Percentiles rank a stretch among this genome's conserved stretches.
These are phyloP conservation scores for Drosophila nigricruria DNA, from an alignment of 2,888 invertebrate genomes.

Conservation along the genomic window DNA sequence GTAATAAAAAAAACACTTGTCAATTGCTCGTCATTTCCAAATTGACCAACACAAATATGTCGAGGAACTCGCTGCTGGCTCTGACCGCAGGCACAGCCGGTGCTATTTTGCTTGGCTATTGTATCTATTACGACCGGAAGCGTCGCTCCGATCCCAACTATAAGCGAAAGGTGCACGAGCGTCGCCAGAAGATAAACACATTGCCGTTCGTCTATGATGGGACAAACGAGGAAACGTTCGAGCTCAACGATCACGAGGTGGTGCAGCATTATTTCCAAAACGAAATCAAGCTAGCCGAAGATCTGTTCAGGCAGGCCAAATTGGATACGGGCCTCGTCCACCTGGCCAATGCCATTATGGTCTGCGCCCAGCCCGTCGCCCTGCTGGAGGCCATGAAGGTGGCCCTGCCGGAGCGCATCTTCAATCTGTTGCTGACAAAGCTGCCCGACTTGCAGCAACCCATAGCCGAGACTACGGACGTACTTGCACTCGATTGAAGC, in stretches of 20 bases:
- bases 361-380: slow-evolving; percentile 46
- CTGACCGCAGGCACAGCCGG: slow-evolving; percentile 34
- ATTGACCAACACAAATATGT: slow-evolving; percentile 19
- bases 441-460: slow-evolving; percentile 29
- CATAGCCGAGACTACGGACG: background rate
- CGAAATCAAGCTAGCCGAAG: slow-evolving; percentile 41
- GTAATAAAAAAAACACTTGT: background rate
- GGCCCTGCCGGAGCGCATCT: slow-evolving; percentile 37
- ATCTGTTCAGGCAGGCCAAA: slow-evolving; percentile 24
- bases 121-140: slow-evolving; percentile 48
- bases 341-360: slow-evolving; percentile 44
- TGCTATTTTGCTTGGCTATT: slow-evolving; percentile 37
- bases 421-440: slow-evolving; percentile 26
- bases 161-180: slow-evolving; percentile 38
- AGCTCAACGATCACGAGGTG: slow-evolving; percentile 26
- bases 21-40: slow-evolving; percentile 10
- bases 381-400: slow-evolving; percentile 34
- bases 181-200: slow-evolving; percentile 28
- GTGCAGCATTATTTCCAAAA: slow-evolving; percentile 40
- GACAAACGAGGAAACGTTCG: background rate
- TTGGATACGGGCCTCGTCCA: slow-evolving; percentile 45
- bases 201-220: background rate
- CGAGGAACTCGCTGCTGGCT: slow-evolving; percentile 18
- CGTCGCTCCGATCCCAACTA: slow-evolving; percentile 50
- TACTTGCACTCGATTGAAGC: slow-evolving; percentile 21